Percentiles rank a stretch among this genome's conserved stretches.
Evolutionary conservation across 2,113 vertebrate species (phyloP).

Genomic region (Rhabdomys dilectus): DNA sequence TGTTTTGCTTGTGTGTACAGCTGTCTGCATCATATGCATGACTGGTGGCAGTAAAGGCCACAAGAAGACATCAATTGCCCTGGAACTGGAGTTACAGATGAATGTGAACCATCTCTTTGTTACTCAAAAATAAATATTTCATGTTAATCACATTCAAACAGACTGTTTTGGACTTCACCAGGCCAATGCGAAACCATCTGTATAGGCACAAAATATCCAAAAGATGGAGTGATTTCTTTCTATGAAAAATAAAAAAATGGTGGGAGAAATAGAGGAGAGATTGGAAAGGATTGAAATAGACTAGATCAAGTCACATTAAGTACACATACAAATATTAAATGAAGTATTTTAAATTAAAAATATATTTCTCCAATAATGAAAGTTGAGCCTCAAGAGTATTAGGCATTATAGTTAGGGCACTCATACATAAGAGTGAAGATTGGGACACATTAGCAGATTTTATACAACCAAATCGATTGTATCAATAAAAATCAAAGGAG

Average conservation of each 20-base stretch:
- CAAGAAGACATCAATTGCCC: neutral
- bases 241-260: neutral
- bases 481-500: neutral
- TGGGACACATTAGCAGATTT: neutral
- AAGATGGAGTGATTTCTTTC: neutral
- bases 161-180: neutral
- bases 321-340: neutral
- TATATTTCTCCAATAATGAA: neutral
- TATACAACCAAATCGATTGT: neutral
- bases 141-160: neutral
- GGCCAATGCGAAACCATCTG: neutral
- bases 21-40: neutral
- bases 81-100: neutral
- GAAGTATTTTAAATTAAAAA: neutral
- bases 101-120: neutral
- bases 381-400: neutral
- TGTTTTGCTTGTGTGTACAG: neutral
- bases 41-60: neutral
- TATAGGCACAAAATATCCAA: slow-evolving; percentile 27
- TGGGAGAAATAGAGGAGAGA: neutral
- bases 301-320: neutral
- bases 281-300: neutral
- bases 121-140: neutral
- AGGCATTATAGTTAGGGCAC: neutral
- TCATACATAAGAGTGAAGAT: slow-evolving; percentile 8